Conservation (phyloP, 2,888 invertebrate genomes). For the Chaetogeoica ovagalla region DNA sequence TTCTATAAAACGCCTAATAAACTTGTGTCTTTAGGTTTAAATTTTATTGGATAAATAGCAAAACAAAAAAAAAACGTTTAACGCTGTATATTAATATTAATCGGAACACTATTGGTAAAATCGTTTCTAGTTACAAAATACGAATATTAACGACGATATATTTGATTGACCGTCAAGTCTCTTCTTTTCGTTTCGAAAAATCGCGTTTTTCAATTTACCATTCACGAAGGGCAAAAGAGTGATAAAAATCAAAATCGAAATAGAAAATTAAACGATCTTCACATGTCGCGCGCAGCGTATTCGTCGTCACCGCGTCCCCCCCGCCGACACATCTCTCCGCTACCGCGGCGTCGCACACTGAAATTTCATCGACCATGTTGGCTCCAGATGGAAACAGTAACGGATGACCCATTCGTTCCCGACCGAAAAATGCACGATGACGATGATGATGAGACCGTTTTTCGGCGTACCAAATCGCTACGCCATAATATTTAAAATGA, state of each 20-base stretch:
- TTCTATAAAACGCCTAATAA: too few relatives aligned
- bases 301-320: too few relatives aligned
- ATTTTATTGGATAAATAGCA: too few relatives aligned
- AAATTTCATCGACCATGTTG: conserved; percentile 20
- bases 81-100: too few relatives aligned
- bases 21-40: too few relatives aligned
- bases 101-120: too few relatives aligned
- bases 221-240: background rate
- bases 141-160: too few relatives aligned
- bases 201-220: background rate
- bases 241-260: background rate
- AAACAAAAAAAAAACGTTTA: too few relatives aligned
- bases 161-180: too few relatives aligned
- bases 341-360: background rate
- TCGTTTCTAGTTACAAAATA: too few relatives aligned
- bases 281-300: background rate
- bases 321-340: background rate
- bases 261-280: background rate
- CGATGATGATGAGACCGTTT: background rate
- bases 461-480: conserved; percentile 31
- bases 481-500: conserved; percentile 15
- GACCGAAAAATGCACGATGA: background rate
- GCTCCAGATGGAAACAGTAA: conserved; percentile 32
- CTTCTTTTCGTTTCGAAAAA: too few relatives aligned
- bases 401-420: conserved; percentile 29